Base-by-base conservation (phyloP, 2,797 vertebrate genomes). In the Mus caroli region DNA sequence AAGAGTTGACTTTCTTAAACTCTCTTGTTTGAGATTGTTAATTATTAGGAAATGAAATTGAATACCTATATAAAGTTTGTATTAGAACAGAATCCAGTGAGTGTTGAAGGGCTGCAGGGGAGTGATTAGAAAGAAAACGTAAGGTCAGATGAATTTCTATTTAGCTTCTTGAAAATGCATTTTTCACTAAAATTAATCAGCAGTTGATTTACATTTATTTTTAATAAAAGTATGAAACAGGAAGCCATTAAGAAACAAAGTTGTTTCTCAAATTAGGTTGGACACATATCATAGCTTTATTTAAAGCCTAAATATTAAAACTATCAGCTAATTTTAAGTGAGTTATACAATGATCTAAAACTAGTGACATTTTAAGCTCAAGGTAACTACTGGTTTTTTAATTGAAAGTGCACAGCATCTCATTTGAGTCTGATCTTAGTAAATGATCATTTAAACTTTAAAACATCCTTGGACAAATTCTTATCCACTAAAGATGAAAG, bases 361-460 rank as follows among this genome's bases (percentile, higher is more conserved):
- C 78, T 91, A 84, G 19, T 96, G 28, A 88, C 54, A 37, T 95
- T 71, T 95, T 75, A 89, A 77, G 22, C 22, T 92, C 11, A 19
- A 22, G 31, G 54, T 83, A 95, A 83, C 37, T 67, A 83, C 12
- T 76, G 26, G 71, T 34, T 31, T 76, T 46, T 69, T 40, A 60
- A 92, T 12, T 91, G 62, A 96, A 95, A 92, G 10, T 6, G 26
- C 6, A 95, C 31, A 78, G 37, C 88, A 93, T 56, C 11, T 95
- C 69, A 79, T 91, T 89, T 88, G 76, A 50, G 54, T 75, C 17
- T 82, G 54, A 56, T 83, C 11, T 92, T 92, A 96, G 58, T 94
- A 97, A 95, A 92, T 76, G 50, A 90, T 85, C n/a, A 94, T 31
- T 95, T 91, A 92, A 91, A 92, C 40, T 87, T 92, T 34, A 78